Base-by-base conservation (phyloP, 1,140 invertebrate species). In the Orius insidiosus region DNA sequence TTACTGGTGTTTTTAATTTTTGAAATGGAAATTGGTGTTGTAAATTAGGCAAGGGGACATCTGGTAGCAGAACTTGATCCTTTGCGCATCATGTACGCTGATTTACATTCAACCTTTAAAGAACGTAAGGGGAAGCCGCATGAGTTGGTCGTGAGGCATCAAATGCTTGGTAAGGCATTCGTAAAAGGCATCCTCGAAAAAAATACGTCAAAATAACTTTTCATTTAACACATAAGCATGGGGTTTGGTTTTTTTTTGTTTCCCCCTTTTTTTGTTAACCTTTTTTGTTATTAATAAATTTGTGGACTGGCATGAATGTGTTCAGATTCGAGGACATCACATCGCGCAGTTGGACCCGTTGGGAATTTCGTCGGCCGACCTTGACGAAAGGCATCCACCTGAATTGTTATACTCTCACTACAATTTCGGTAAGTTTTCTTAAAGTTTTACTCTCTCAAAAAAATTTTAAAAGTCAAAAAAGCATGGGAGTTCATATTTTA, bases 321-420 rank as follows among this genome's bases (percentile, higher is more conserved):
- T 64, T 69, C 73, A 98, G 90, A 93, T 95, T 62, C 85, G 90
- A 71, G 94, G 94, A 62, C 94, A 98, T 70, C 87, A 94, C 76
- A 88, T 95, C 69, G 90, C 93, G 60, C 82, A 90, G 69, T 75
- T 97, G 72, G 94, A 98, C 69, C 94, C 94, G 54, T 74, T 98
- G 63, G 89, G 85, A 63, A 94, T 98, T 70, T 84, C 82, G 69
- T 78, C 76, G 62, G 77, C 77, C 61, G 81, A 87, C 71, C 72
- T 88, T 70, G 80, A 82, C 66, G 80, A 82, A 70, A 80, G 78
- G 64, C 81, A 81, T 58, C 83, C 83, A 49, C 80, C 82, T 67
- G 86, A 90, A 68, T 73, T 90, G 59, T 81, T 90, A 68, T 82
- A 86, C 72, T 80, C 75, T 70, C 83, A 85, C 74, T 90, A 90